Evolutionary conservation across 2,888 invertebrate genomes (phyloP), one percentile per base, ranked within the genome.

Genomic region (Cepaea hortensis): DNA sequence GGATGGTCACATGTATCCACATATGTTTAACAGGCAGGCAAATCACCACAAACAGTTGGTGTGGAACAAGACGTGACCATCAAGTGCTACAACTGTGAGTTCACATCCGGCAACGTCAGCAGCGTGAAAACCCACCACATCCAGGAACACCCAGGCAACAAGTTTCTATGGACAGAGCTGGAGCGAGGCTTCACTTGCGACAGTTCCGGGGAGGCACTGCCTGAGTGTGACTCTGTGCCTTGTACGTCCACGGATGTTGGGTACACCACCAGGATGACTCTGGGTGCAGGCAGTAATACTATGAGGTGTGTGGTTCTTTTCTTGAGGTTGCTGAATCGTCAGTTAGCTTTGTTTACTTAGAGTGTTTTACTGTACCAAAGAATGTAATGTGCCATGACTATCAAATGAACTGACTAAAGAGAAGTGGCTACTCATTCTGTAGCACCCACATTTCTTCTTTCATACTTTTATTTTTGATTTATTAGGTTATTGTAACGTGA

Each of bases 171-270:
- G 88, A 77, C 84, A 15, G 87, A 88, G 48, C 3, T 75, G 61
- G 86, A 85, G 65, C 85, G 87, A 50, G 88, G 87, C 20, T 88
- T 87, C 75, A 86, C 86, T 13, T 88, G 87, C 50, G 86, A 84
- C 81, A 62, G 73, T 7, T 65, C 86, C 0, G 88, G 88, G 46
- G 85, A 87, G 83, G 88, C 87, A 11, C 20, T 87, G 84, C 86
- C 87, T 18, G 87, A 84, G 18, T 87, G 86, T 70, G 84, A 87
- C 48, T 72, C 84, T 76, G 79, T 83, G 62, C 87, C 87, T 35
- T 84, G 84, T 48, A 50, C 70, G 15, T 87, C 87, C 11, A 18
- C n/a, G 7, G 87, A 87, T 79, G 87, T 87, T 50, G 87, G 87
- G 35, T 87, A 87, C 65, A 84, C 87, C 50, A 87, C 87, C 46